Base-by-base conservation (phyloP, 2,113 vertebrate genomes). In the Kryptolebias marmoratus region DNA sequence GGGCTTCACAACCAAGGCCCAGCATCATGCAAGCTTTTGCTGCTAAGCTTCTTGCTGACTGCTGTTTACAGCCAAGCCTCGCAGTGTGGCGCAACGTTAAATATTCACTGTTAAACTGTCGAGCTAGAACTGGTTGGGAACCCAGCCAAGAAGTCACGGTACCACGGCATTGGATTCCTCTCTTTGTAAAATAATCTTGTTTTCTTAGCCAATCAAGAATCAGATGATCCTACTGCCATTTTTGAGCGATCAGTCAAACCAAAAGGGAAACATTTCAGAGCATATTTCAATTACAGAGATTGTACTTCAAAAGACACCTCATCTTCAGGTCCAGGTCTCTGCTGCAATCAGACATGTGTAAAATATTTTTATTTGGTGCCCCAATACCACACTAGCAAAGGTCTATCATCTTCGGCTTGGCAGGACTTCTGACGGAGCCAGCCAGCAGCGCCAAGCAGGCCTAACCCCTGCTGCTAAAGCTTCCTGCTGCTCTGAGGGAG, bases 51-150 rank as follows among this genome's bases (percentile, higher is more conserved):
- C 83, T 80, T 72, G 84, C 86, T 79, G 75, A 85, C 81, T 87
- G 86, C 87, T 85, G 89, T 91, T 92, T 87, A 89, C 85, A 92
- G 88, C 73, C 72, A 71, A 85, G 73, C 78, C 78, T 81, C 47
- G 61, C 87, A 77, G 88, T 85, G 87, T 81, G 79, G 82, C 49
- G 66, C 80, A 83, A 87, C 85, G 89, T 93, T 91, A 92, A 94
- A 91, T 93, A 93, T 92, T 93, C 92, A 92, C 90, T 77, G 82
- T 91, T 94, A 92, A 93, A 94, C 88, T 89, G 89, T 89, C 91
- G 91, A 88, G 77, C 86, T 80, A 84, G 84, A 68, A 68, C 80
- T 84, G 87, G 86, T 82, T 81, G 81, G 84, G 78, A 82, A 77
- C 64, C 83, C 77, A 57, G 87, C 88, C 89, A 90, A 81, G 80